Evolutionary conservation across 2,888 invertebrate genomes (phyloP).

Genomic region (Melinaea menophilus): DNA sequence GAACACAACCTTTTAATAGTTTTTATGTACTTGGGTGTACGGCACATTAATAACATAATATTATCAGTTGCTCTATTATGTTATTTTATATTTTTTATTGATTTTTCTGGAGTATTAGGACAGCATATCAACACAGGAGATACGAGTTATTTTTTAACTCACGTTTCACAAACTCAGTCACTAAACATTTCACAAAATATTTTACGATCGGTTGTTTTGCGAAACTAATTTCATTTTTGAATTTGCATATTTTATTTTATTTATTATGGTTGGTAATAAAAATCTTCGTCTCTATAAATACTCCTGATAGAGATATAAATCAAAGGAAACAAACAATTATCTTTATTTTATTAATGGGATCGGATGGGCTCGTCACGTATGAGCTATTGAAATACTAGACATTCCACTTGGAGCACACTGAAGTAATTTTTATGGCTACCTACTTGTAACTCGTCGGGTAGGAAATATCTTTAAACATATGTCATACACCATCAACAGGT

Average conservation of each 20-base stretch:
- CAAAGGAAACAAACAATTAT: not conserved
- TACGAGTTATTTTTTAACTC: no score
- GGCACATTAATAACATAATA: no score
- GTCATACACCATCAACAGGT: slow-evolving; percentile 29
- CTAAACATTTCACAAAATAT: no score
- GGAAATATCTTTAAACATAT: slow-evolving; percentile 29
- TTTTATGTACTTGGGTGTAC: no score
- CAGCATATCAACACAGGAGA: no score
- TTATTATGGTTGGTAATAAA: not conserved
- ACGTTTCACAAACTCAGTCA: no score
- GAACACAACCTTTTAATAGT: no score
- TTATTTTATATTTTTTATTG: no score
- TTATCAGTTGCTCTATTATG: no score
- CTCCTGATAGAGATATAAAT: slow-evolving; percentile 2
- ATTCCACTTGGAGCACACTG: slow-evolving; percentile 10
- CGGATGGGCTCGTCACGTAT: not conserved
- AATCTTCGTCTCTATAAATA: not conserved
- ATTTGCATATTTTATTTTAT: not conserved
- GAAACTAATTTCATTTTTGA: not conserved
- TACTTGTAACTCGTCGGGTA: slow-evolving; percentile 27
- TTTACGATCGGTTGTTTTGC: no score
- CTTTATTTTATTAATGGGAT: slow-evolving; percentile 1
- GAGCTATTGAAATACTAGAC: slow-evolving; percentile 3
- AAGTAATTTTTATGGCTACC: slow-evolving; percentile 29
- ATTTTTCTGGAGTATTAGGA: no score